Percentiles rank a stretch among this genome's conserved stretches.
Conservation (phyloP, 2,888 invertebrate species). For the Cephus pygmeus region DNA sequence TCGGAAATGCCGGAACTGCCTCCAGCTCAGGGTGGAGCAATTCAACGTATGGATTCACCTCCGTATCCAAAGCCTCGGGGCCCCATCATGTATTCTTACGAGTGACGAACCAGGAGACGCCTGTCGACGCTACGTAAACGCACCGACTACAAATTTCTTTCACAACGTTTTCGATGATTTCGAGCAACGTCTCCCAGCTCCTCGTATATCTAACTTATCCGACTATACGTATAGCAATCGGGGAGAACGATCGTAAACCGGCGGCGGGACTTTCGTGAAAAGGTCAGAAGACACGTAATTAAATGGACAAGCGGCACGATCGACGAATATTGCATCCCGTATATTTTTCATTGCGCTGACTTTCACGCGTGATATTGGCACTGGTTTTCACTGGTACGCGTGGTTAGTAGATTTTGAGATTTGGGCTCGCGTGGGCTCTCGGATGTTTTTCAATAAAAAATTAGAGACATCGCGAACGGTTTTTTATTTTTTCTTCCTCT, state of each 20-base stretch:
- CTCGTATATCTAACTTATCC: not conserved
- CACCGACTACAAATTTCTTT: not conserved
- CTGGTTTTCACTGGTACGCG: not conserved
- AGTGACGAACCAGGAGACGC: not conserved
- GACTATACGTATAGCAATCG: not conserved
- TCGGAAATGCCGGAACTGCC: not conserved
- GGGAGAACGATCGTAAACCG: not conserved
- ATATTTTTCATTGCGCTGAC: not conserved
- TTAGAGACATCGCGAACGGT: not conserved
- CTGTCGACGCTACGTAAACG: not conserved
- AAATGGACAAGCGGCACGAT: not conserved
- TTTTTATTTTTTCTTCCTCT: not conserved
- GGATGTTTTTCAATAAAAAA: not conserved
- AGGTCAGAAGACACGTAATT: not conserved
- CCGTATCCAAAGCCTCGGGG: not conserved
- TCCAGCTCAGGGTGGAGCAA: not conserved
- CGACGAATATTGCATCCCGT: not conserved
- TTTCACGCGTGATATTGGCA: constrained; percentile 2
- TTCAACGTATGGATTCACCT: not conserved
- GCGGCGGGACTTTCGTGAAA: not conserved
- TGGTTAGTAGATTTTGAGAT: not conserved
- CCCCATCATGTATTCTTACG: not conserved
- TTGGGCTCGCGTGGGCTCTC: not conserved
- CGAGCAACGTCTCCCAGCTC: not conserved
- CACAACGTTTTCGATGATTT: not conserved